phyloP scores from a whole-genome alignment of 2,888 invertebrate species.

The Antitype chi region DNA sequence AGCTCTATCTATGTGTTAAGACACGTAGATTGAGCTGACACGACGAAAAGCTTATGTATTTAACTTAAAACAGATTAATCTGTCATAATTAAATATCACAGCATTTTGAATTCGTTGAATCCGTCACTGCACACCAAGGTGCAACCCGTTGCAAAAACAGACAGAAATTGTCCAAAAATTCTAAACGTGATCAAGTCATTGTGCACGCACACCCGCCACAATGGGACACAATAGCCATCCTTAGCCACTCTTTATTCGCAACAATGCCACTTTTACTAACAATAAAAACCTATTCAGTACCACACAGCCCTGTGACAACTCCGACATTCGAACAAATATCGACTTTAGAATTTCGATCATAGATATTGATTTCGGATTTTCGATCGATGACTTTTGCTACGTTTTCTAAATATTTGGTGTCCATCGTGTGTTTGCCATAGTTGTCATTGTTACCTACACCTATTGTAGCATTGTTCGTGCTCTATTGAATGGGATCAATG shows the following conservation, averaged over 20 bases:
- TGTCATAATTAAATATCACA: neutral
- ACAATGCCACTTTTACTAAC: conserved; percentile 88
- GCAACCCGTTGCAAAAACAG: conserved; percentile 90
- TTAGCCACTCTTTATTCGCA: conserved; percentile 88
- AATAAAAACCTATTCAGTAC: conserved; percentile 69
- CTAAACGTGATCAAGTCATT: conserved; percentile 87
- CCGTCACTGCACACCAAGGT: conserved; percentile 84
- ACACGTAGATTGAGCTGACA: too few relatives aligned
- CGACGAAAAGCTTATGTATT: too few relatives aligned
- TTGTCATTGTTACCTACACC: conserved; percentile 90
- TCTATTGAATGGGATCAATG: conserved; percentile 87
- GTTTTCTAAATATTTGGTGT: conserved; percentile 62
- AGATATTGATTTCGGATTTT: conserved; percentile 40
- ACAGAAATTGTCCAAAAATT: conserved; percentile 89
- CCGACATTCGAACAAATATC: conserved; percentile 46
- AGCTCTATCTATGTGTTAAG: neutral
- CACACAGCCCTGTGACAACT: conserved; percentile 57
- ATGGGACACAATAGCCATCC: conserved; percentile 87
- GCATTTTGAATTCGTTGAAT: conserved; percentile 58
- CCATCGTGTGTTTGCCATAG: conserved; percentile 89
- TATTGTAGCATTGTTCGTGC: conserved; percentile 87
- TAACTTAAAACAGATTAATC: neutral
- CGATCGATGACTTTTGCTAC: conserved; percentile 55
- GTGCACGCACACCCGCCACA: conserved; percentile 89
- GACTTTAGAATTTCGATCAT: conserved; percentile 26